Evolutionary conservation across 2,113 vertebrate genomes (phyloP), one percentile per base, ranked within the genome.

Genomic region (Grallaria varia): DNA sequence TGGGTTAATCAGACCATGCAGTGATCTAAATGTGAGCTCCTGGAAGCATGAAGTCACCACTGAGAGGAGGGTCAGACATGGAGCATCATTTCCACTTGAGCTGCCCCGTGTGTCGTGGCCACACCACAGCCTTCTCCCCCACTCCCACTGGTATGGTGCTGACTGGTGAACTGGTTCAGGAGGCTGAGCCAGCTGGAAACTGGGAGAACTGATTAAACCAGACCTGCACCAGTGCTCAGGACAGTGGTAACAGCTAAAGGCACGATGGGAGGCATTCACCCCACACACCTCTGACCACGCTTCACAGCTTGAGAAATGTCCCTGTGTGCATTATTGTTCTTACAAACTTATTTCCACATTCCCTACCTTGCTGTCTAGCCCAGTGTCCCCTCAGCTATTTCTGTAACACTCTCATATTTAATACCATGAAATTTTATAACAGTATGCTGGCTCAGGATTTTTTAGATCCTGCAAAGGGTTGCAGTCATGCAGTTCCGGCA

Each of bases 361-460:
- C 40, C 69, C 64, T 30, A 47, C 47, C 53, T 72, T 60, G 47
- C 85, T 89, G 62, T 44, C 52, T 78, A 76, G 79, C 53, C 77
- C 44, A 19, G 53, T 49, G 75, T 88, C 56, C 72, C n/a, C 73
- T 90, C 80, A 84, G 90, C 96, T 96, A 93, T 95, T 94, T 93
- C 88, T 95, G 88, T 79, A 88, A 81, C 31, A 17, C 68, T 66
- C 75, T 88, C 73, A 81, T 74, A 88, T 94, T 92, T 60, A 94
- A 95, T 88, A 68, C 64, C 76, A 93, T 92, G 82, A 93, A 93
- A 94, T 93, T 94, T 96, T 90, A 94, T 94, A 96, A 86, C 53
- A 95, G 85, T 21, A 49, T 71, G 85, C 88, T 97, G 93, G 89
- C 81, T 93, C 87, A 89, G 87, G 87, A 56, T 45, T 95, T 89